Evolutionary conservation across 2,113 vertebrate species (phyloP), one percentile per base, ranked within the genome.

Genomic region (Ellobius talpinus): DNA sequence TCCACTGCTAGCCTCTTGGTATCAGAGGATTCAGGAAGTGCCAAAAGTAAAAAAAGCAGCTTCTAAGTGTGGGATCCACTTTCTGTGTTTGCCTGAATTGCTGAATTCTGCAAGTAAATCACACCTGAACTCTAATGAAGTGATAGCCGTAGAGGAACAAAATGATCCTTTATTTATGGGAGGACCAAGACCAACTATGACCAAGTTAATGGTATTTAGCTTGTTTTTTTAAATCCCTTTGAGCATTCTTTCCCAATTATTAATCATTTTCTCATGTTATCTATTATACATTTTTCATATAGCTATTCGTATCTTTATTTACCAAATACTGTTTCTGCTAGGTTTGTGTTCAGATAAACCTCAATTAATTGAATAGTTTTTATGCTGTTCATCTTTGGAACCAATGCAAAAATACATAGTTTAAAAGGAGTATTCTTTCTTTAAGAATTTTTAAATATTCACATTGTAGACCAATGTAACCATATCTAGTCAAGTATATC

Each of bases 161-260:
- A 96, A 95, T n/a, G 98, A 99, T n/a, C 91, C 95, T 95, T 94
- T 97, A 52, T 99, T 99, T 97, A 97, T 99, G 55, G 99, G 99
- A 84, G 99, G 99, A 82, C 99, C 99, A 23, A 99, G 99, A 96
- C 99, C 99, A 96, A 99, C 99, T 42, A 99, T 99, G 98, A 99
- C 98, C 74, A 99, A 99, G 94, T 99, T 99, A 92, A 99, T 99
- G 99, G 99, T 99, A 99, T 98, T 82, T 96, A 90, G 93, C 93
- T 52, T 50, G 70, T 96, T 95, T 90, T 96, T 17, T 89, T 86
- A 94, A 8, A 17, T 68, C 7, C 31, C 16, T 50, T 19, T 70
- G 31, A 55, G 36, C 36, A 84, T 72, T 84, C n/a, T 90, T 42
- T n/a, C 2, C 4, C 39, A 73, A 24, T 0, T 70, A 70, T 19